Evolutionary conservation across 2,113 vertebrate genomes (phyloP).

Genomic region (Sardina pilchardus): DNA sequence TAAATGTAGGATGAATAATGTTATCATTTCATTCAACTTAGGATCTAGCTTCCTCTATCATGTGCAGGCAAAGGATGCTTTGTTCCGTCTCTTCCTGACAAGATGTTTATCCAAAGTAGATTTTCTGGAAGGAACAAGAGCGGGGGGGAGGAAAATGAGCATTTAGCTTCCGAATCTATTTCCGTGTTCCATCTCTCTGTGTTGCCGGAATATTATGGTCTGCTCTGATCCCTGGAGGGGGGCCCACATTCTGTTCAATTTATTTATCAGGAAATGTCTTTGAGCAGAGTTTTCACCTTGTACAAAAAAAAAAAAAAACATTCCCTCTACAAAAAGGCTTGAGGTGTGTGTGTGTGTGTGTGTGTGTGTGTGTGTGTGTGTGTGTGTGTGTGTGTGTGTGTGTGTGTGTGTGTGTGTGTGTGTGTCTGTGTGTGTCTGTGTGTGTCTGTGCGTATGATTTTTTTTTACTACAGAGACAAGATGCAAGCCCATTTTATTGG

Average conservation of each 20-base stretch:
- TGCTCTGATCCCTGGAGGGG: neutral
- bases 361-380: neutral
- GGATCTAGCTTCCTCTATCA: neutral
- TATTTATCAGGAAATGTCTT: constrained; percentile 10
- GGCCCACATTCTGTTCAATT: neutral
- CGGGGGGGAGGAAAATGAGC: neutral
- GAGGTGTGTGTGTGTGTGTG: neutral
- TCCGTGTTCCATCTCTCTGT: neutral
- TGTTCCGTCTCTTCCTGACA: neutral
- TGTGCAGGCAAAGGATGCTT: neutral
- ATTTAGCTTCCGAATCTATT: neutral
- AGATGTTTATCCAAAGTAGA: constrained; percentile 7
- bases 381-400: neutral
- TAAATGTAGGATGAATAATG: neutral
- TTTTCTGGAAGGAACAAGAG: neutral
- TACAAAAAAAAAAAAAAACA: too few relatives aligned
- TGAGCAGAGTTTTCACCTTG: neutral
- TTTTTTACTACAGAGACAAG: neutral
- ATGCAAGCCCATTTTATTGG: neutral
- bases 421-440: neutral
- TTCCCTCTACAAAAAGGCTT: neutral
- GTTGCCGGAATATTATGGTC: neutral
- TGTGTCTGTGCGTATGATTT: neutral
- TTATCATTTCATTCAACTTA: neutral
- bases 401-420: neutral